phyloP scores from a whole-genome alignment of 2,888 invertebrate genomes.

The Orchesella flavescens region DNA sequence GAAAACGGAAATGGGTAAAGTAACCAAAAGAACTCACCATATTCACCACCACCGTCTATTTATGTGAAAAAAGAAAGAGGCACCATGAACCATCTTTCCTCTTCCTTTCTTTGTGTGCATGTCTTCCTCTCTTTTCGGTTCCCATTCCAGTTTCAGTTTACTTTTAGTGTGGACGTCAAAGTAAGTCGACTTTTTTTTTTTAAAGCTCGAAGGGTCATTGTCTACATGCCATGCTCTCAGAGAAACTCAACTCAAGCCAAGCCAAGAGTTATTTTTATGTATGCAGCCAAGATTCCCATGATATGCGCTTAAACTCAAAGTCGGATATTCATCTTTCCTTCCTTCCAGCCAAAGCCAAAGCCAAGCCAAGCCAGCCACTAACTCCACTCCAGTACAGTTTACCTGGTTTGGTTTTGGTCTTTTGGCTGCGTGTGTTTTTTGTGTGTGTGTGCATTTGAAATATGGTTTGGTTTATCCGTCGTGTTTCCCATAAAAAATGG shows the following conservation, averaged over 20 bases:
- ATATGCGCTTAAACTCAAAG: too few species aligned
- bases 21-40: background rate
- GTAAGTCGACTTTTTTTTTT: too few species aligned
- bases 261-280: too few species aligned
- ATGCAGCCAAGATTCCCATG: too few species aligned
- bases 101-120: background rate
- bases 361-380: too few species aligned
- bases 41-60: background rate
- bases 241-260: too few species aligned
- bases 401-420: too few species aligned
- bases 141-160: background rate
- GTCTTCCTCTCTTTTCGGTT: background rate
- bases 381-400: too few species aligned
- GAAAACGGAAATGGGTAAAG: conserved; percentile 28
- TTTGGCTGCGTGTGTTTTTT: background rate
- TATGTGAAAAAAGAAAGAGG: background rate
- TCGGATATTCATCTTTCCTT: background rate
- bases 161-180: too few species aligned
- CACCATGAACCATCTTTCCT: background rate
- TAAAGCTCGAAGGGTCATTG: too few species aligned
- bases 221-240: too few species aligned
- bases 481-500: conserved; percentile 19
- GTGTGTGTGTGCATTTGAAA: conserved; percentile 26
- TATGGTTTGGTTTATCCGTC: background rate
- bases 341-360: too few species aligned